A percentile compares a stretch with the other conserved stretches of the same genome.
Evolutionary conservation across 2,797 vertebrate species (phyloP).

Genomic region (Numenius phaeopus): DNA sequence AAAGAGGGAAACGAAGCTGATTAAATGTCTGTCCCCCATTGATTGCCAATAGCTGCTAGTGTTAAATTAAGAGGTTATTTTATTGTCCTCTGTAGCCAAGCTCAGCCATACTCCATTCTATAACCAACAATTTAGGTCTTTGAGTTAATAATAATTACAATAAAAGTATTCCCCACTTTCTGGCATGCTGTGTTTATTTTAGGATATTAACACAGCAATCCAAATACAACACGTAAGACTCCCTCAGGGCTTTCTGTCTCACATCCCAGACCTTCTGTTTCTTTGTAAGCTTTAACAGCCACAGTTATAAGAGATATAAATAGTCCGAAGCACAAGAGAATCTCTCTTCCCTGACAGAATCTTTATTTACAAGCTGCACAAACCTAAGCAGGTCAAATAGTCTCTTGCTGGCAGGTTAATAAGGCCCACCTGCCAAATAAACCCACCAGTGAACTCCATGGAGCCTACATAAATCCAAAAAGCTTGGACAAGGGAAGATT

Average conservation of each 20-base stretch:
- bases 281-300: constrained; percentile 65
- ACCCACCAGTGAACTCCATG: constrained; percentile 31
- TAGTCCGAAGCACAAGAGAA: constrained; percentile 59
- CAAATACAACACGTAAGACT: constrained; percentile 62
- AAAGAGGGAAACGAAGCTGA: not conserved
- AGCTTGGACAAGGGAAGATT: not conserved
- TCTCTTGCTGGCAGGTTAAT: constrained; percentile 67
- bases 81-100: constrained; percentile 29
- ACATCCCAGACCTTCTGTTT: constrained; percentile 69
- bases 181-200: constrained; percentile 63
- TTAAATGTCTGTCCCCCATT: constrained; percentile 21
- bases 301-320: constrained; percentile 66
- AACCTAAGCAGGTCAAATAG: constrained; percentile 51
- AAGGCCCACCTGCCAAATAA: constrained; percentile 68
- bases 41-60: constrained; percentile 43
- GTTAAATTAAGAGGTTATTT: constrained; percentile 55
- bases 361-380: constrained; percentile 68
- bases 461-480: constrained; percentile 45
- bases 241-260: constrained; percentile 67
- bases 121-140: constrained; percentile 52
- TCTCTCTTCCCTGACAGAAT: constrained; percentile 60
- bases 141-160: constrained; percentile 61
- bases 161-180: constrained; percentile 55
- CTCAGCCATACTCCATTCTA: constrained; percentile 38
- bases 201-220: constrained; percentile 62